Evolutionary conservation across 1,140 invertebrate genomes (phyloP), one percentile per base, ranked within the genome.

Genomic region (Coptotermes formosanus): DNA sequence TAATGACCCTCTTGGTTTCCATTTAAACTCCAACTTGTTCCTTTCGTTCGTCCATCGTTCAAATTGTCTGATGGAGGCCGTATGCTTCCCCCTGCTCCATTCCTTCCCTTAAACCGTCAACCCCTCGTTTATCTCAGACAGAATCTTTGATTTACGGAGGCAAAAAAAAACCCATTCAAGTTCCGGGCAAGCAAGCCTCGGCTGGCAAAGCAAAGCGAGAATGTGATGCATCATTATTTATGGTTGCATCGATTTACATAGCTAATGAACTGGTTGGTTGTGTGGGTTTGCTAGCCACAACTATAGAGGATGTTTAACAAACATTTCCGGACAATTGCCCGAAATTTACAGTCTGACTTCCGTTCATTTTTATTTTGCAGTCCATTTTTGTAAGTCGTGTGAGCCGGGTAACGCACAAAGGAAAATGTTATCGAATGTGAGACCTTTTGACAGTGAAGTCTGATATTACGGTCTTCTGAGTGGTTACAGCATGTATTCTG

Each of bases 71-170:
- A 83, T 83, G 82, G 82, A 30, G 16, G 82, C 32, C 82, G 4
- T 83, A 8, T n/a, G 32, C 32, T 19, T 32, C 82, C 32, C 82
- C 32, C 32, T 19, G 0, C 82, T 30, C 32, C 52, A 55, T 16
- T 55, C 52, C 52, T n/a, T 75, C 64, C 64, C 64, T 75, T 75
- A 75, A 75, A 75, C 64, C 64, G 64, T 75, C 64, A 75, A n/a
- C 64, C 64, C 64, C 64, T 75, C 82, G 43, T 52, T 52, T 83
- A 83, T 83, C 82, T 83, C 82, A 83, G 43, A 83, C 82, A 83
- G 43, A 83, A 83, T 83, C 82, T 83, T 83, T 83, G 82, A 83
- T 83, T 43, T 83, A 43, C 82, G 43, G n/a, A 83, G 43, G 82
- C 48, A 52, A 30, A 83, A 83, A 83, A 75, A 75, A 75, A 75